Evolutionary conservation across 2,888 invertebrate species (phyloP).

Genomic region (Sesia apiformis): DNA sequence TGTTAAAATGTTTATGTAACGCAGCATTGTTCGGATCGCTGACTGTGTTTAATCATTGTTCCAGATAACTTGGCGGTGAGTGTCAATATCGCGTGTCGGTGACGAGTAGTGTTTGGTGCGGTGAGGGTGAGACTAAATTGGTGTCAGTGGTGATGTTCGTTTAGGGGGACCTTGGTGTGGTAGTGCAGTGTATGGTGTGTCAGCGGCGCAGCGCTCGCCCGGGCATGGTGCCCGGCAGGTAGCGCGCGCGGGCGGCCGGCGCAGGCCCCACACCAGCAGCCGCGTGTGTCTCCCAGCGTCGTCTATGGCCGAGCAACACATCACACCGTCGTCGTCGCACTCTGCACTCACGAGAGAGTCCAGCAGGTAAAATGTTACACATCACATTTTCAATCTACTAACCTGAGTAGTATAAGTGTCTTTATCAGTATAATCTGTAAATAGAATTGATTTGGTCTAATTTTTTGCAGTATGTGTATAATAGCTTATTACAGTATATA

Average conservation of each 20-base stretch:
- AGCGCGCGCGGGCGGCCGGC: conserved; percentile 74
- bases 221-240: conserved; percentile 74
- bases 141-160: background rate
- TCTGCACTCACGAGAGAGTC: conserved; percentile 82
- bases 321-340: conserved; percentile 80
- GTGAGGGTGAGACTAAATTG: conserved; percentile 17
- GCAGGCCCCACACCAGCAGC: conserved; percentile 72
- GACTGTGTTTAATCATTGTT: conserved; percentile 61
- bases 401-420: too few relatives aligned
- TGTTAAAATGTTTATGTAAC: conserved; percentile 71
- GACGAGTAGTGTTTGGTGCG: conserved; percentile 25
- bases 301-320: conserved; percentile 95
- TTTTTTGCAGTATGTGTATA: too few relatives aligned
- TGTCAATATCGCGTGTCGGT: conserved; percentile 32
- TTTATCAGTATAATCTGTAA: too few relatives aligned
- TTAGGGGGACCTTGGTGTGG: background rate
- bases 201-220: conserved; percentile 56
- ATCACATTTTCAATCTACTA: background rate
- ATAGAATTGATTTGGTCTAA: too few relatives aligned
- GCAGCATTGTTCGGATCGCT: conserved; percentile 54
- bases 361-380: conserved; percentile 46
- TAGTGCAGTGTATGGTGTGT: conserved; percentile 50
- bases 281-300: conserved; percentile 82
- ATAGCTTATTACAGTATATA: too few relatives aligned
- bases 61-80: conserved; percentile 48